A percentile compares a stretch with the other conserved stretches of the same genome.
phyloP scores from a whole-genome alignment of 2,888 invertebrate species.

The Erynnis tages region DNA sequence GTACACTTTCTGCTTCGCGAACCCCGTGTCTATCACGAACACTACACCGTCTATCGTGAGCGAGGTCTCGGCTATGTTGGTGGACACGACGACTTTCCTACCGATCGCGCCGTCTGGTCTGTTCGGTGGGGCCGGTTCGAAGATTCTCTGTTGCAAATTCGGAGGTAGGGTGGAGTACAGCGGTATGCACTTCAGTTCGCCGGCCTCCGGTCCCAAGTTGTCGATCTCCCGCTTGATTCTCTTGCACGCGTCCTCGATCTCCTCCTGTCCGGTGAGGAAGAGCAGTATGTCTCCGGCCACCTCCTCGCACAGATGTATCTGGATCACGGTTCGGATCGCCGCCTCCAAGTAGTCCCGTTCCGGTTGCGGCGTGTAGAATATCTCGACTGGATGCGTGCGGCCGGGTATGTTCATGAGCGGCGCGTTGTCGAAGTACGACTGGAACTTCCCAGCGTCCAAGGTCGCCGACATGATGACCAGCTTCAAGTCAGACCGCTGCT shows the following conservation, averaged over 20 bases:
- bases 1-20: conserved; percentile 99
- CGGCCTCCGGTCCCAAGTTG: conserved; percentile 97
- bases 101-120: conserved; percentile 94
- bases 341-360: conserved; percentile 98
- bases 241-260: conserved; percentile 99
- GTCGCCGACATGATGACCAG: conserved; percentile 99
- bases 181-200: conserved; percentile 98
- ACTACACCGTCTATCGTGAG: conserved; percentile 99
- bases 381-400: conserved; percentile 80
- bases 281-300: conserved; percentile 95
- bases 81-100: conserved; percentile 96
- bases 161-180: conserved; percentile 99
- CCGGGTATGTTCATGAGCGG: conserved; percentile 99
- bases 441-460: conserved; percentile 99
- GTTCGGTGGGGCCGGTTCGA: conserved; percentile 97
- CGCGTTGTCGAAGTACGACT: conserved; percentile 99
- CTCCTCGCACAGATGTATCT: conserved; percentile 98
- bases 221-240: conserved; percentile 96
- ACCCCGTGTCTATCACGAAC: conserved; percentile 99
- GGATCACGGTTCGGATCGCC: conserved; percentile 96
- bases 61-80: conserved; percentile 99
- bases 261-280: conserved; percentile 91
- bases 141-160: conserved; percentile 97
- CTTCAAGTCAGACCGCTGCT: conserved; percentile 95
- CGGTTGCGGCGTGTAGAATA: conserved; percentile 99